Evolutionary conservation across 2,113 vertebrate genomes (phyloP), one percentile per base, ranked within the genome.

Genomic region (Carassius gibelio): DNA sequence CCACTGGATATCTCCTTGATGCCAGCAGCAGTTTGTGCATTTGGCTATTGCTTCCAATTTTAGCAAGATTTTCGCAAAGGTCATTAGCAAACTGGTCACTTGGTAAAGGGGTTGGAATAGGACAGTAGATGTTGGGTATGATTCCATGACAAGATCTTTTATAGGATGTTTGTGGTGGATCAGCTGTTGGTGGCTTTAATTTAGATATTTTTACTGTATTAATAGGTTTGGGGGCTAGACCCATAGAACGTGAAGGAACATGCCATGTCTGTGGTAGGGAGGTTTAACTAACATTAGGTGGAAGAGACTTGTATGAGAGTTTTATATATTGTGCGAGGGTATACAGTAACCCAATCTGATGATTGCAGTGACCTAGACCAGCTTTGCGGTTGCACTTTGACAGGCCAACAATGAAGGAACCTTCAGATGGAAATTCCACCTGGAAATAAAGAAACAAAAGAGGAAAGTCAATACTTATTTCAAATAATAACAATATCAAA

Each of bases 301-400:
- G 62, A 10, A 84, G 30, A 9, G 75, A 69, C 13, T 75, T 59
- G 21, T 30, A 69, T 11, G 48, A 42, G 5, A 85, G 14, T 66
- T 79, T 85, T 1, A 68, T 26, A 36, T 36, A 85, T 6, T 85
- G 59, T 71, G 81, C 48, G 8, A 83, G 71, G 38, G 42, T 84
- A 30, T 84, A 84, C 19, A 84, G 74, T n/a, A 77, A 15, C 1
- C 83, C 83, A 34, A 84, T 84, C 14, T 50, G 52, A 66, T 84
- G 83, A 42, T 55, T 76, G 83, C 42, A 84, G 57, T 84, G 74
- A 48, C 36, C 38, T 59, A 48, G 74, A n/a, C 83, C 83, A 75
- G 82, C 71, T 84, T 84, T 84, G 82, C 81, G 72, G 48, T 69
- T 71, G 81, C 66, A 82, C 10, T 69, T 34, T 82, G 48, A 50